phyloP scores from a whole-genome alignment of 2,888 invertebrate genomes.

The Conus canariensis region DNA sequence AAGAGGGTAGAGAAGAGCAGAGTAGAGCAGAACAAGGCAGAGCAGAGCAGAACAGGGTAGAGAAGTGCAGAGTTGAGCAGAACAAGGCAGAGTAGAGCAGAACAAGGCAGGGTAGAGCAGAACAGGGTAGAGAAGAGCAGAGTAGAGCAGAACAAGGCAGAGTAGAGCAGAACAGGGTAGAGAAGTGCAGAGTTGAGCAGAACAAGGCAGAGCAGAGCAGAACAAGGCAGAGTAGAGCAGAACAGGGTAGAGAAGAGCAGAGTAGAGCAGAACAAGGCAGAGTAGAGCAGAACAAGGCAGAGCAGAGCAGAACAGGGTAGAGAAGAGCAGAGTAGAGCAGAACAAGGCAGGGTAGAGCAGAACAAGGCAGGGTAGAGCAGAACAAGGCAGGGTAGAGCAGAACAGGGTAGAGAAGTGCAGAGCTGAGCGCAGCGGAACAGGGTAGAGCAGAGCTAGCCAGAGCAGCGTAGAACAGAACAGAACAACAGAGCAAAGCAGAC shows the following conservation, averaged over 20 bases:
- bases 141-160: too few species aligned
- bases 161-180: too few species aligned
- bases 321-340: background rate
- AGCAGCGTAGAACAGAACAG: background rate
- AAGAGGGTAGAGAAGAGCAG: too few species aligned
- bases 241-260: background rate
- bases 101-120: background rate
- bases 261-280: background rate
- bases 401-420: background rate
- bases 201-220: background rate
- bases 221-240: background rate
- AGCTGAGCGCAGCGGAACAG: background rate
- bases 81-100: too few species aligned
- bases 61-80: too few species aligned
- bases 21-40: too few species aligned
- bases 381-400: background rate
- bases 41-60: too few species aligned
- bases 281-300: background rate
- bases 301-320: background rate
- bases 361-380: too few species aligned
- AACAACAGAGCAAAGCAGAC: background rate
- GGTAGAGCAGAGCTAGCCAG: background rate
- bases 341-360: background rate
- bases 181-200: background rate
- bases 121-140: too few species aligned